These are phyloP conservation scores for Mythimna ferrago DNA, from an alignment of 2,888 invertebrate species.

Conservation along the genomic window DNA sequence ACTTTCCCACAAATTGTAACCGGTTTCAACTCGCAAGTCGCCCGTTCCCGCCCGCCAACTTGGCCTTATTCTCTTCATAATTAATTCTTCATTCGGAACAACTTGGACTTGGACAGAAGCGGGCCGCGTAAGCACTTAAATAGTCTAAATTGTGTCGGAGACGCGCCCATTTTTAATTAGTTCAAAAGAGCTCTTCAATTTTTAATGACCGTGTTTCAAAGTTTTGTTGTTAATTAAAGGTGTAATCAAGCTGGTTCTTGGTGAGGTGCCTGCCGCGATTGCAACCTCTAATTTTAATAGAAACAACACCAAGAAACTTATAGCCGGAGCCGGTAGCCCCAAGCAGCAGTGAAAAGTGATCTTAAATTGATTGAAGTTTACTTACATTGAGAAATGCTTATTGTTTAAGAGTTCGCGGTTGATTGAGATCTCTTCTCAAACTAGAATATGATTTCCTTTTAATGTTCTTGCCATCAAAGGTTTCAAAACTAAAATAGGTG, in stretches of 20 bases:
- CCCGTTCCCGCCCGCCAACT: slow-evolving; percentile 78
- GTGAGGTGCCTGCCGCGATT: slow-evolving; percentile 68
- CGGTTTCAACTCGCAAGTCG: slow-evolving; percentile 84
- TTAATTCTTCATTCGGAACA: slow-evolving; percentile 90
- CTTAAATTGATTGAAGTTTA: slow-evolving; percentile 59
- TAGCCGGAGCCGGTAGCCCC: slow-evolving; percentile 38
- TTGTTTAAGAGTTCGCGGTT: slow-evolving; percentile 46
- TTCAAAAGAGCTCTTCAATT: slow-evolving; percentile 85
- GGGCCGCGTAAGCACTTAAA: slow-evolving; percentile 88
- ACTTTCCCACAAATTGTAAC: slow-evolving; percentile 89
- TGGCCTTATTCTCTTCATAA: slow-evolving; percentile 87
- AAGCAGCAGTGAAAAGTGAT: slow-evolving; percentile 53
- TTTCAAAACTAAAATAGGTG: slow-evolving; percentile 24
- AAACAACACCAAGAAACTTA: slow-evolving; percentile 56
- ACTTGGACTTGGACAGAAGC: slow-evolving; percentile 86
- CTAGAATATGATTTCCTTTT: slow-evolving; percentile 38
- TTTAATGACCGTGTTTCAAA: slow-evolving; percentile 85
- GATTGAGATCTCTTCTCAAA: slow-evolving; percentile 47
- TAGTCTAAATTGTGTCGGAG: slow-evolving; percentile 88
- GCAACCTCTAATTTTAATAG: slow-evolving; percentile 72
- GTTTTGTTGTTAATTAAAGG: slow-evolving; percentile 80
- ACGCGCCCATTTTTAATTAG: slow-evolving; percentile 89
- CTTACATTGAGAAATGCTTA: slow-evolving; percentile 47
- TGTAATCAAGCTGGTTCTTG: slow-evolving; percentile 70
- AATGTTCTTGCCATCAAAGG: slow-evolving; percentile 32